Conservation (phyloP, 2,113 vertebrate genomes). For the Antigone vipio region DNA sequence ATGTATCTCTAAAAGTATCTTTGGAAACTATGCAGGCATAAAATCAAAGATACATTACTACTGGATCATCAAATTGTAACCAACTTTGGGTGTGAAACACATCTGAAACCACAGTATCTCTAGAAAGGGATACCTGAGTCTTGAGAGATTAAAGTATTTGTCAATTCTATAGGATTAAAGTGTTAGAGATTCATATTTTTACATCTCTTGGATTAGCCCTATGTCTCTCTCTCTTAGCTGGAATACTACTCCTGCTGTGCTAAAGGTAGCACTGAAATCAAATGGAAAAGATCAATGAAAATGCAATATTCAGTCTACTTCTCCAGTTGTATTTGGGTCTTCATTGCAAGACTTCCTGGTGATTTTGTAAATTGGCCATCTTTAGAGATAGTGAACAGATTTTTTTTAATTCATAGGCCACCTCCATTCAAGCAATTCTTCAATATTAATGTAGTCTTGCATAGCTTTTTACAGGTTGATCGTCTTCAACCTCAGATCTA, state of each 20-base stretch:
- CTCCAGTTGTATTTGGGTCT: neutral
- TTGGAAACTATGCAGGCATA: neutral
- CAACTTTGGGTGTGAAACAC: neutral
- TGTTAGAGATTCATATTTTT: neutral
- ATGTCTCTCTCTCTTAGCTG: neutral
- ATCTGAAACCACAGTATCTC: neutral
- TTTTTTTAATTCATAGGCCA: neutral
- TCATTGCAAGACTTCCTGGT: neutral
- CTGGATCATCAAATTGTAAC: neutral
- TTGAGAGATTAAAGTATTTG: neutral
- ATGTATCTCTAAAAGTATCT: neutral
- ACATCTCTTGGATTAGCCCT: neutral
- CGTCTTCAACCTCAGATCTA: neutral
- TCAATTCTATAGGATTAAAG: neutral
- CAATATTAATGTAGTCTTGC: neutral
- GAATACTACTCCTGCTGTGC: neutral
- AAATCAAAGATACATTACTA: neutral
- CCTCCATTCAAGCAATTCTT: neutral
- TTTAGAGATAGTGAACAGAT: neutral
- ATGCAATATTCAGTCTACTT: neutral
- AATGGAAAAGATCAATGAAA: neutral
- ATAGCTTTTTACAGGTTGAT: neutral
- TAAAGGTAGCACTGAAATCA: neutral
- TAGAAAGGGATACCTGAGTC: neutral
- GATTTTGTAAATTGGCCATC: neutral